Evolutionary conservation across 2,113 vertebrate genomes (phyloP), one percentile per base, ranked within the genome.

Genomic region (Rhinopomastus cyanomelas): DNA sequence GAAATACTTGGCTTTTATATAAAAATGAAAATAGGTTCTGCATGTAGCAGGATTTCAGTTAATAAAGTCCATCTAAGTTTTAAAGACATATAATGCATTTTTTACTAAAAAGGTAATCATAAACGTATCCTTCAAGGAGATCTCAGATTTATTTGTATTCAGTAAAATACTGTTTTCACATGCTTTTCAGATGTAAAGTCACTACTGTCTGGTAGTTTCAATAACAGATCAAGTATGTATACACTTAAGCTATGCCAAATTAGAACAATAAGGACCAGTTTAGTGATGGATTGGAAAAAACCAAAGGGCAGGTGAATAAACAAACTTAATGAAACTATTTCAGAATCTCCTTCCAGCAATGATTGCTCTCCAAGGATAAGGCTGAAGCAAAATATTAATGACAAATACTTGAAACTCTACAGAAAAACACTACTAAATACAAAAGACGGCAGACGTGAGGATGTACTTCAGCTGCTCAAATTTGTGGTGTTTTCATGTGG

Each of bases 11-110:
- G 29, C 25, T 32, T 36, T 20, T 16, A 5, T 2, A 11, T 3
- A 11, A 22, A 49, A 69, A 59, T 2, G 16, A 37, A 76, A 46
- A 0, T 0, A 62, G 12, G 14, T 13, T 34, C 34, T 32, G 26
- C 21, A 1, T 1, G 11, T 9, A 10, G 11, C 12, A 16, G 8
- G 42, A 14, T 2, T 29, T 21, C 34, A 46, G 27, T 27, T 6
- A 22, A n/a, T 3, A 9, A 8, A 8, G 17, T 2, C 10, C 5
- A 5, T 5, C 20, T 15, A 2, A 5, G 16, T 65, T 85, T 16
- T 7, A 20, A 52, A 51, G 7, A 62, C 65, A 37, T 3, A 12
- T 0, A 2, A 64, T 57, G 25, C 15, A 2, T 1, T 32, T 20
- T 46, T 53, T 29, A 17, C 4, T 20, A 29, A 37, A 75, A 62